Conservation (phyloP, 1,140 invertebrate species). For the Eufriesea mexicana region DNA sequence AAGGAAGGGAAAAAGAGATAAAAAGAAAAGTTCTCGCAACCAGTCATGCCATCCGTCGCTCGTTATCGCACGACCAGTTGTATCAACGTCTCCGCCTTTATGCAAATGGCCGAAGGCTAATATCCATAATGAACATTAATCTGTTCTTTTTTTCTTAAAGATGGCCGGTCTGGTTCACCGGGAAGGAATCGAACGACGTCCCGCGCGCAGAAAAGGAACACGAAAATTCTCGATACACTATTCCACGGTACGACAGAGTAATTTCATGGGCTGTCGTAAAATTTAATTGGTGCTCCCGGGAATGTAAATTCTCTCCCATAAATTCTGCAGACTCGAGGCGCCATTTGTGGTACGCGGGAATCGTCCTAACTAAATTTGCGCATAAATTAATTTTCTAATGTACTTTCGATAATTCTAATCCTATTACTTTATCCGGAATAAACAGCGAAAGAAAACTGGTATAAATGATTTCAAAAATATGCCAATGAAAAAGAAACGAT, state of each 20-base stretch:
- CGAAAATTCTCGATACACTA: conserved; percentile 15
- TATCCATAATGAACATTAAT: conserved; percentile 79
- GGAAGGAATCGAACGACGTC: neutral
- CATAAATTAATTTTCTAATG: neutral
- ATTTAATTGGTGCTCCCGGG: conserved; percentile 23
- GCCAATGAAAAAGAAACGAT: neutral
- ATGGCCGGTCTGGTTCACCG: conserved; percentile 57
- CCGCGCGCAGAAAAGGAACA: conserved; percentile 4
- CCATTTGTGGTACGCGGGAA: neutral
- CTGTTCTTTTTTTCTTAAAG: conserved; percentile 51
- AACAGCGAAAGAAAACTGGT: neutral
- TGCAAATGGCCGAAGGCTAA: conserved; percentile 72
- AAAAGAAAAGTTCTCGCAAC: conserved; percentile 54
- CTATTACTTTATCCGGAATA: neutral
- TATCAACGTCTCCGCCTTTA: conserved; percentile 75
- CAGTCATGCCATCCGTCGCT: conserved; percentile 33
- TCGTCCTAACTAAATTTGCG: neutral
- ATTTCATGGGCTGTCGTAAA: conserved; percentile 29
- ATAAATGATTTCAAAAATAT: neutral
- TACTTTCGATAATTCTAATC: neutral
- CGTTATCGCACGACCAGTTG: conserved; percentile 69
- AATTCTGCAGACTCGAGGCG: neutral
- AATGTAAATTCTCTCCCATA: conserved; percentile 13
- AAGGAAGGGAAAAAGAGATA: conserved; percentile 32
- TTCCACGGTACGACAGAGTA: neutral